Percentiles rank a stretch among this genome's conserved stretches.
These are phyloP conservation scores for Prunella strophiata DNA, from an alignment of 2,797 vertebrate genomes.

Conservation along the genomic window DNA sequence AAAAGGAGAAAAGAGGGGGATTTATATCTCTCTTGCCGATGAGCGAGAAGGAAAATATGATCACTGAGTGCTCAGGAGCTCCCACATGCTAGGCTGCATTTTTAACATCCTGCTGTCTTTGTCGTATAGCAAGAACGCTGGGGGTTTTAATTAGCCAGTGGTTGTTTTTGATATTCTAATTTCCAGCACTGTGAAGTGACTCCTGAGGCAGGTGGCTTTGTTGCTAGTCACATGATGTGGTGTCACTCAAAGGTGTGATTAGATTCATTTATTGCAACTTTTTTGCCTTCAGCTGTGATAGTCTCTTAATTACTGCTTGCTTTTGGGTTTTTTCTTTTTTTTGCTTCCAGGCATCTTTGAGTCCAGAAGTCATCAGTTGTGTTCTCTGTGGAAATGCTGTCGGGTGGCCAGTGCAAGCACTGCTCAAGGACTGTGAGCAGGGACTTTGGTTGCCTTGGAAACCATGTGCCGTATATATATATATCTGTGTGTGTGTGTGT, in stretches of 20 bases:
- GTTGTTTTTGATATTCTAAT: constrained; percentile 12
- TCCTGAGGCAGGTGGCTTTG: constrained; percentile 26
- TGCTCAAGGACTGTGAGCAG: not conserved
- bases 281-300: not conserved
- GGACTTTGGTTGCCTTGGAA: constrained; percentile 62
- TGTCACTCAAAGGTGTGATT: not conserved
- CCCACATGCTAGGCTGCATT: not conserved
- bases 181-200: not conserved
- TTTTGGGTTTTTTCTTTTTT: not conserved
- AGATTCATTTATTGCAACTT: not conserved
- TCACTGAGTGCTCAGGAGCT: not conserved
- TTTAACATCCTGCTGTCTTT: constrained; percentile 30
- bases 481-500: fast-evolving
- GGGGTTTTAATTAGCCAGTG: constrained; percentile 20
- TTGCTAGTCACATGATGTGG: not conserved
- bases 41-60: not conserved
- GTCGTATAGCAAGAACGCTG: not conserved
- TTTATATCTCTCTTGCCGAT: not conserved
- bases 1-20: not conserved
- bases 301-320: not conserved
- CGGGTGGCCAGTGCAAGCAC: not conserved
- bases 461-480: not conserved
- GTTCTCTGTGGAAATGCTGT: not conserved
- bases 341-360: not conserved
- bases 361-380: not conserved